Evolutionary conservation across 1,140 invertebrate genomes (phyloP).

Genomic region (Proctacanthus coquilletti): DNA sequence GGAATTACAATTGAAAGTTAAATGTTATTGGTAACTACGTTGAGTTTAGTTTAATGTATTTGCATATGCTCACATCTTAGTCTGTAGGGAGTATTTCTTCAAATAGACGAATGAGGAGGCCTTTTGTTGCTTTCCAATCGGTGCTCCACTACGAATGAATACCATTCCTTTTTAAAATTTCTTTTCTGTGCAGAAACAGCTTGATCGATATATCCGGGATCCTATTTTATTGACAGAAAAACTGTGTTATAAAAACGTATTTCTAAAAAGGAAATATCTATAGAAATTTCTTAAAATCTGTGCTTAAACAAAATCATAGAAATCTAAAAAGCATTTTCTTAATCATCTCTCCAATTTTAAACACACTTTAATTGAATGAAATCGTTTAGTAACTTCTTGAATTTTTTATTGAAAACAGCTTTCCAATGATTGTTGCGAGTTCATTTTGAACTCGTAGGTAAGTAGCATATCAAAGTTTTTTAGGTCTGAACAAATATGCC

Average conservation of each 20-base stretch:
- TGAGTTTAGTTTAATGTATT: background rate
- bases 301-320: too few relatives aligned
- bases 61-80: background rate
- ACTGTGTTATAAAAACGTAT: too few relatives aligned
- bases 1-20: constrained; percentile 1
- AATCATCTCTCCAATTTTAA: background rate
- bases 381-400: background rate
- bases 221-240: too few relatives aligned
- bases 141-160: background rate
- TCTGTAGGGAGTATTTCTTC: background rate
- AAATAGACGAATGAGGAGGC: background rate
- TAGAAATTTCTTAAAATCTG: too few relatives aligned
- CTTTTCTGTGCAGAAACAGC: too few relatives aligned
- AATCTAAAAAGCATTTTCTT: background rate
- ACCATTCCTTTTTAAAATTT: background rate
- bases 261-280: too few relatives aligned
- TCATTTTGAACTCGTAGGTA: background rate
- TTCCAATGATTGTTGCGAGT: background rate
- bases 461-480: too few relatives aligned
- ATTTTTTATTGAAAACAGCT: background rate
- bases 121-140: background rate
- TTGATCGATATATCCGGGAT: too few relatives aligned
- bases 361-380: background rate
- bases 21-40: background rate
- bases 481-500: background rate